Evolutionary conservation across 2,888 invertebrate species (phyloP), one percentile per base, ranked within the genome.

Genomic region (Heteromurus nitidus): DNA sequence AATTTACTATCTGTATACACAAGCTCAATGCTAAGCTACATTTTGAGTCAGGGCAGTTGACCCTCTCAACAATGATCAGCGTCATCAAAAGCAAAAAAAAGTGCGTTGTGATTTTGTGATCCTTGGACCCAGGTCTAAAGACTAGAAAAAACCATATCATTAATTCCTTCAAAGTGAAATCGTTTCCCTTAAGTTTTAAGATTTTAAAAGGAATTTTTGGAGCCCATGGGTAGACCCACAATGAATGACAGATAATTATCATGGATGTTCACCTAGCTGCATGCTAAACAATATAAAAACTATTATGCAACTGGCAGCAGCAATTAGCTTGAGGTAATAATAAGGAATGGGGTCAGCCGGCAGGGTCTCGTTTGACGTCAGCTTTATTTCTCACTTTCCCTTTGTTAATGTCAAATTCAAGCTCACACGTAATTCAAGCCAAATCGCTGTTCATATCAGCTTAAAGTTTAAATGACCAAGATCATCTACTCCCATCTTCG

Each of bases 301-400:
- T 80, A 72, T 72, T 80, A 80, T 72, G 80, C 77, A 79, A 76
- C 30, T 22, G 7, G 11, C 30, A 28, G 28, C 53, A 20, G 42
- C 67, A 67, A 75, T 53, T 74, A 75, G 30, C 67, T 65, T 65
- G 31, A 31, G 26, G 53, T 68, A 77, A 82, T 77, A 58, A 75
- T 22, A 80, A 69, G 62, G 58, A 85, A 80, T 83, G 82, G 85
- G 85, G 85, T 85, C 85, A 85, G 81, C 80, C 81, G 77, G 65
- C 84, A 84, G 84, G 82, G 82, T 82, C 84, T 85, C 79, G 58
- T 73, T 79, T 85, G 85, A 85, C 85, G 85, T 84, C 83, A 85
- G 67, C 47, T 36, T 22, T 68, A 64, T 69, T 84, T 80, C 82
- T 72, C 80, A 84, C 84, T 84, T 84, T 84, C 84, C 80, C 80